Evolutionary conservation across 2,113 vertebrate species (phyloP).

Genomic region (Galbula dea): DNA sequence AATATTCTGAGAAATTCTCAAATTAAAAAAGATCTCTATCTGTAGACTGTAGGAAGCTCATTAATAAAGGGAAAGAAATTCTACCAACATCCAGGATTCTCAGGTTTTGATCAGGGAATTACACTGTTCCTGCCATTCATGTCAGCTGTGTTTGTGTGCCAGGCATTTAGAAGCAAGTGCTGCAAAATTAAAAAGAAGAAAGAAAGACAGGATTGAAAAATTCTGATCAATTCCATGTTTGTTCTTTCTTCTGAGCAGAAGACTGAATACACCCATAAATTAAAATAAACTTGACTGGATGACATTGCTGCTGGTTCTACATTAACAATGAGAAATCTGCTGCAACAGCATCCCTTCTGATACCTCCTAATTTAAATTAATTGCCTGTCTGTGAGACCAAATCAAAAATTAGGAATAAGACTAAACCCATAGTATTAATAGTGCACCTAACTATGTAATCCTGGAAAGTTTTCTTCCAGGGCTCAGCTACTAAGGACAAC

Average conservation of each 20-base stretch:
- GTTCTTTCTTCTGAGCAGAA: not conserved
- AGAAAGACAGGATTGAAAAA: not conserved
- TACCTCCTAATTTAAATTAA: constrained; percentile 59
- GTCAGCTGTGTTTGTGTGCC: not conserved
- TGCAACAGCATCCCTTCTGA: constrained; percentile 13
- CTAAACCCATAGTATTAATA: not conserved
- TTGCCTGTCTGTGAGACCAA: constrained; percentile 46
- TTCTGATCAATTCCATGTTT: not conserved
- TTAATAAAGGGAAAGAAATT: not conserved
- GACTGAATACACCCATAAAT: not conserved
- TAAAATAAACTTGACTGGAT: constrained; percentile 26
- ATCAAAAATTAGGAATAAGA: constrained; percentile 37
- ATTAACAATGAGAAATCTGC: constrained; percentile 51
- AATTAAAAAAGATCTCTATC: not conserved
- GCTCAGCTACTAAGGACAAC: not conserved
- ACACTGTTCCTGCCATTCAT: not conserved
- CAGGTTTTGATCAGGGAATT: not conserved
- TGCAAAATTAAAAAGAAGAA: not conserved
- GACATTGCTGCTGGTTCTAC: constrained; percentile 5
- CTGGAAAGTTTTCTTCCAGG: constrained; percentile 14
- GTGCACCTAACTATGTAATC: not conserved
- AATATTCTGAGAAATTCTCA: not conserved
- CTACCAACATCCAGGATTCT: not conserved
- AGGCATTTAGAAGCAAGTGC: not conserved
- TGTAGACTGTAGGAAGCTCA: not conserved